Conservation (phyloP, 2,888 invertebrate genomes). For the Tenthredo notha region DNA sequence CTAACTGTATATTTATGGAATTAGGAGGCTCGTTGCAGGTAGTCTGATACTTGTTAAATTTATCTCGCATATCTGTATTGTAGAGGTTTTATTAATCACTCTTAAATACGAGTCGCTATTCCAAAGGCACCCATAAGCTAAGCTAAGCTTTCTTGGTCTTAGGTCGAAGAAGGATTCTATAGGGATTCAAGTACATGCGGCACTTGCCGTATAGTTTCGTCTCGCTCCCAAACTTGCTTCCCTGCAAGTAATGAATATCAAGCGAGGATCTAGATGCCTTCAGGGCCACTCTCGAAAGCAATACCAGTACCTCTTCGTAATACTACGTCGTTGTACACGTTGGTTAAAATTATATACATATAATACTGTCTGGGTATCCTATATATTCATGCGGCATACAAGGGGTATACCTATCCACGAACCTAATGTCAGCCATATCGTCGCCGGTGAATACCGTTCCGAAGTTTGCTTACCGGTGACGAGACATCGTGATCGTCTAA, state of each 20-base stretch:
- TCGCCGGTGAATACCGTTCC: background rate
- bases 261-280: conserved; percentile 38
- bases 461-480: conserved; percentile 22
- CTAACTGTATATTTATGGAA: conserved; percentile 54
- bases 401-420: background rate
- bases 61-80: conserved; percentile 42
- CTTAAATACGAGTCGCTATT: background rate
- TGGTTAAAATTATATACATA: conserved; percentile 37
- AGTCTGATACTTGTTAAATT: conserved; percentile 38
- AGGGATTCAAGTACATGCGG: conserved; percentile 13
- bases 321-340: conserved; percentile 37
- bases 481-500: background rate
- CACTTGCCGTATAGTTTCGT: conserved; percentile 3
- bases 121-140: background rate
- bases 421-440: background rate
- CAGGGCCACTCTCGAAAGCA: conserved; percentile 42
- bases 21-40: conserved; percentile 5
- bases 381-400: conserved; percentile 4
- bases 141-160: background rate
- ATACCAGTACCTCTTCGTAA: conserved; percentile 42
- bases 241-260: conserved; percentile 44
- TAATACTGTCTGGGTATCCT: conserved; percentile 38
- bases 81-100: conserved; percentile 22
- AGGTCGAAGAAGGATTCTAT: background rate
- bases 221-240: conserved; percentile 6